Evolutionary conservation across 2,113 vertebrate species (phyloP).

Genomic region (Sander lucioperca): DNA sequence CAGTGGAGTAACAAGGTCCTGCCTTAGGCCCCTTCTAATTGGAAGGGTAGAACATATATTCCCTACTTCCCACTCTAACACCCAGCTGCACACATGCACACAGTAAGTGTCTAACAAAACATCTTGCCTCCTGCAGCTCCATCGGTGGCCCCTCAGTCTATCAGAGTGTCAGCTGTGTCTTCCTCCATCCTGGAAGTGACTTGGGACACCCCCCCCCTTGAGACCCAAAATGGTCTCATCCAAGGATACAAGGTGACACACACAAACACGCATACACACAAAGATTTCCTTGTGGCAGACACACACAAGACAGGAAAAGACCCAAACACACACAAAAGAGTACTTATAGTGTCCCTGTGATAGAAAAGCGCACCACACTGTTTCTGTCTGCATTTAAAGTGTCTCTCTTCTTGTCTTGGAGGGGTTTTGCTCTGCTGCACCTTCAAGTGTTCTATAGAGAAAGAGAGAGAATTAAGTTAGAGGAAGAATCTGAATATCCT

Average conservation of each 20-base stretch:
- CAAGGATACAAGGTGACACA: conserved; percentile 96
- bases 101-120: conserved; percentile 13
- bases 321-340: background rate
- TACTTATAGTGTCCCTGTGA: background rate
- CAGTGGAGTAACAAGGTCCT: conserved; percentile 61
- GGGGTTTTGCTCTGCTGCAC: conserved; percentile 47
- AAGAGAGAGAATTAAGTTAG: conserved; percentile 48
- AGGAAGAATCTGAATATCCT: conserved; percentile 72
- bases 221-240: conserved; percentile 96
- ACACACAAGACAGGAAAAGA: background rate
- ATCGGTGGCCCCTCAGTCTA: conserved; percentile 91
- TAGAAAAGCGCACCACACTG: background rate
- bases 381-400: conserved; percentile 31
- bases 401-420: conserved; percentile 29
- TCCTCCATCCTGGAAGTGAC: conserved; percentile 93
- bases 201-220: conserved; percentile 92
- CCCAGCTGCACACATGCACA: conserved; percentile 9
- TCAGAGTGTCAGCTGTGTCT: conserved; percentile 87
- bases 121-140: conserved; percentile 85
- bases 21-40: conserved; percentile 72
- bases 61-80: conserved; percentile 28
- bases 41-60: conserved; percentile 52
- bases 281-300: background rate
- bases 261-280: background rate
- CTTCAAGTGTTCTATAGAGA: conserved; percentile 53